Percentiles rank a stretch among this genome's conserved stretches.
These are phyloP conservation scores for Drosophila rufa DNA, from an alignment of 1,140 invertebrate genomes.

Conservation along the genomic window DNA sequence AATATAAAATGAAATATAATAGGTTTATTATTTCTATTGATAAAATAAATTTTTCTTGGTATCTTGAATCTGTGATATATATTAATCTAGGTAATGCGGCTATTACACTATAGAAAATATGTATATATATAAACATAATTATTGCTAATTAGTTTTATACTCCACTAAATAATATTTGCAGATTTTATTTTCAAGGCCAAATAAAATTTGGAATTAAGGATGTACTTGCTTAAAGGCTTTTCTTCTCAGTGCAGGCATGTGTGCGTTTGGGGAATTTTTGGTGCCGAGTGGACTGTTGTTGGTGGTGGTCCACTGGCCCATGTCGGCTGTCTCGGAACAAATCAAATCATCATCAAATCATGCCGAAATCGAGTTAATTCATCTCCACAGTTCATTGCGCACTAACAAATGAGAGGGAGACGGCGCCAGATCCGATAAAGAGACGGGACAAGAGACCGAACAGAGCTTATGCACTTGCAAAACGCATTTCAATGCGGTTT, in stretches of 20 bases:
- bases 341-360: conserved; percentile 82
- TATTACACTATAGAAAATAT: too few relatives aligned
- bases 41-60: too few relatives aligned
- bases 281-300: conserved; percentile 2
- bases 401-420: conserved; percentile 56
- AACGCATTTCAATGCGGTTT: conserved; percentile 57
- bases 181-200: neutral
- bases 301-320: conserved; percentile 28
- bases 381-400: conserved; percentile 70
- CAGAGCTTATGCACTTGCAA: conserved; percentile 40
- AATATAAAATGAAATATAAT: too few relatives aligned
- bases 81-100: too few relatives aligned
- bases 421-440: neutral
- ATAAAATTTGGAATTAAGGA: too few relatives aligned
- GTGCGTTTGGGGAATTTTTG: neutral
- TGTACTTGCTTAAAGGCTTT: neutral
- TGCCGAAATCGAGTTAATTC: conserved; percentile 77
- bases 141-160: too few relatives aligned
- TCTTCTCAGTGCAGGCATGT: neutral
- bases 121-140: too few relatives aligned
- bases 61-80: too few relatives aligned
- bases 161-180: too few relatives aligned
- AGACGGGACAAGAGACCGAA: neutral
- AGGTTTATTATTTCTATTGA: too few relatives aligned
- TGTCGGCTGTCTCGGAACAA: conserved; percentile 50